Evolutionary conservation across 2,797 vertebrate genomes (phyloP).

Genomic region (Pitangus sulphuratus): DNA sequence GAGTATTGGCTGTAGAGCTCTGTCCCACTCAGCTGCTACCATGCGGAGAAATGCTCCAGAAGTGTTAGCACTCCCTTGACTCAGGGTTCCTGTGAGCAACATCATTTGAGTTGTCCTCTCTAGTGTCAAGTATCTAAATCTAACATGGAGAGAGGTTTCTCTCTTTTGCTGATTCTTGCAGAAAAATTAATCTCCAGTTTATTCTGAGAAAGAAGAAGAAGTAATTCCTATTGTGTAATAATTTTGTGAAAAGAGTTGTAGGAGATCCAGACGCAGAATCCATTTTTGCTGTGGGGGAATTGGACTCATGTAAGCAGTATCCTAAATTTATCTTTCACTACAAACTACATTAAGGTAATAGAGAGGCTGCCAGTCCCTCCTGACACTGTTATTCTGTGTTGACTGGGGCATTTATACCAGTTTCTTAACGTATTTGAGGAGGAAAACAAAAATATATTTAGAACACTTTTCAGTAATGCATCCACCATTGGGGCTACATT

Average conservation of each 20-base stretch:
- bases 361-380: background rate
- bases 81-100: background rate
- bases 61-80: fast-evolving
- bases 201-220: background rate
- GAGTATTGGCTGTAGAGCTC: background rate
- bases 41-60: background rate
- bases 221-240: background rate
- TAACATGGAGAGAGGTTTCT: background rate
- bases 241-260: background rate
- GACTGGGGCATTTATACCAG: background rate
- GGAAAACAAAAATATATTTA: background rate
- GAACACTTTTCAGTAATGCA: background rate
- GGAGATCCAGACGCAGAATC: background rate
- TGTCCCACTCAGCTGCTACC: background rate
- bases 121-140: background rate
- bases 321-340: background rate
- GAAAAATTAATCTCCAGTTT: background rate
- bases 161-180: background rate
- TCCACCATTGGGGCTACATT: background rate
- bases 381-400: background rate
- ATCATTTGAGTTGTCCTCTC: background rate
- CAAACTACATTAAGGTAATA: background rate
- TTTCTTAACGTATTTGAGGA: background rate
- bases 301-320: background rate
- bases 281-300: background rate